phyloP scores from a whole-genome alignment of 2,888 invertebrate species.

The Bimastos eiseni region DNA sequence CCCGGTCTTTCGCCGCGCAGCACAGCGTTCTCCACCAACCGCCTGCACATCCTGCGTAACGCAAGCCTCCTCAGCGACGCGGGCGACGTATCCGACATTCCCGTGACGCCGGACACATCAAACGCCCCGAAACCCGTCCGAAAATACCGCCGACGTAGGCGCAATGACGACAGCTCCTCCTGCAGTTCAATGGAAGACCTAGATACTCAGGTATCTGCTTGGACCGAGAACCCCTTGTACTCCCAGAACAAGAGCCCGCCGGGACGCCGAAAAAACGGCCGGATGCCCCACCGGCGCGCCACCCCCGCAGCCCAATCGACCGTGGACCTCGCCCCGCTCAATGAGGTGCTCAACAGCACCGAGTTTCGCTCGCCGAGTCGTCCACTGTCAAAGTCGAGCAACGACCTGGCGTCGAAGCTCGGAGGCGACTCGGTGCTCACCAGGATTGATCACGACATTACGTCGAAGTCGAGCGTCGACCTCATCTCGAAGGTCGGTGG shows the following conservation, averaged over 20 bases:
- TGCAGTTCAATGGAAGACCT: constrained; percentile 27
- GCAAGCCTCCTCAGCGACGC: not conserved
- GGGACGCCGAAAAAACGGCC: constrained; percentile 23
- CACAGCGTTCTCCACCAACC: constrained; percentile 18
- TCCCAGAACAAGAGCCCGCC: constrained; percentile 18
- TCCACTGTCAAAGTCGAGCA: constrained; percentile 20
- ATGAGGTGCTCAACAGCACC: constrained; percentile 34
- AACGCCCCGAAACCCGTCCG: not conserved
- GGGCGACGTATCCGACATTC: not conserved
- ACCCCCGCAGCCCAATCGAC: not conserved
- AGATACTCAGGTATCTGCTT: not conserved
- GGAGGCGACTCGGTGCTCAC: not conserved
- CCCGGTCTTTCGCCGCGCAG: not conserved
- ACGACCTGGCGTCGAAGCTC: not conserved
- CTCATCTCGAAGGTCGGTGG: not conserved
- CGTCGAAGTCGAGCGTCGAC: not conserved
- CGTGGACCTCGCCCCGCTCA: constrained; percentile 37
- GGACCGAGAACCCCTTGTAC: constrained; percentile 30
- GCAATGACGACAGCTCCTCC: constrained; percentile 25
- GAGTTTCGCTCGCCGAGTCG: constrained; percentile 2
- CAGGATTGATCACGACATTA: not conserved
- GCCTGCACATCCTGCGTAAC: not conserved
- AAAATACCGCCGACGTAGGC: not conserved
- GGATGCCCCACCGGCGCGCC: not conserved
- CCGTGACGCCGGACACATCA: not conserved